A percentile compares a stretch with the other conserved stretches of the same genome.
Conservation (phyloP, 2,113 vertebrate genomes). For the Oreocharis arfaki region DNA sequence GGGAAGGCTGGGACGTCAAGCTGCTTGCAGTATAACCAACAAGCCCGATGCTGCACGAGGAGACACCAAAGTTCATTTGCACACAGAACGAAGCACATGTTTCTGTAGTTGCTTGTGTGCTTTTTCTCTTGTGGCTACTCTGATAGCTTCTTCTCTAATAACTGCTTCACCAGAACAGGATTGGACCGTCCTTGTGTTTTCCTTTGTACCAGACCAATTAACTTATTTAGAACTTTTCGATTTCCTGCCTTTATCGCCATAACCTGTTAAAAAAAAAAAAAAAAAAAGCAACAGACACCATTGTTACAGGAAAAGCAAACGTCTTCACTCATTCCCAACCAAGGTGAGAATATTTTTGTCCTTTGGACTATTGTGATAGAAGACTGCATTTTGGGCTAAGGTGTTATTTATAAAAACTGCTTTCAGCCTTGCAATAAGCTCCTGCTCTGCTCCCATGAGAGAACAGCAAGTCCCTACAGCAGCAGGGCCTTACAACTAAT, state of each 20-base stretch:
- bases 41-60: fast-evolving
- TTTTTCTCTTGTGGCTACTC: not conserved
- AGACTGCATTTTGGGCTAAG: not conserved
- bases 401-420: slow-evolving; percentile 3
- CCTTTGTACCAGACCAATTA: slow-evolving; percentile 88
- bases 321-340: not conserved
- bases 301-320: not conserved
- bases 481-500: not conserved
- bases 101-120: not conserved
- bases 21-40: not conserved
- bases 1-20: not conserved
- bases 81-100: fast-evolving
- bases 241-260: slow-evolving; percentile 81
- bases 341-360: not conserved
- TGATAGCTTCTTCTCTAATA: slow-evolving; percentile 78
- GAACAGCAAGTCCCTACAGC: not conserved
- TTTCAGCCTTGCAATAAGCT: not conserved
- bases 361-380: not conserved
- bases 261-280: slow-evolving; percentile 75
- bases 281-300: not conserved
- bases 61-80: not conserved
- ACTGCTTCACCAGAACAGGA: slow-evolving; percentile 76
- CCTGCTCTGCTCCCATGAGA: not conserved
- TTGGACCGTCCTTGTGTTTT: slow-evolving; percentile 81
- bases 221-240: slow-evolving; percentile 87